phyloP scores from a whole-genome alignment of 2,888 invertebrate species.

The Metacarcinus magister region DNA sequence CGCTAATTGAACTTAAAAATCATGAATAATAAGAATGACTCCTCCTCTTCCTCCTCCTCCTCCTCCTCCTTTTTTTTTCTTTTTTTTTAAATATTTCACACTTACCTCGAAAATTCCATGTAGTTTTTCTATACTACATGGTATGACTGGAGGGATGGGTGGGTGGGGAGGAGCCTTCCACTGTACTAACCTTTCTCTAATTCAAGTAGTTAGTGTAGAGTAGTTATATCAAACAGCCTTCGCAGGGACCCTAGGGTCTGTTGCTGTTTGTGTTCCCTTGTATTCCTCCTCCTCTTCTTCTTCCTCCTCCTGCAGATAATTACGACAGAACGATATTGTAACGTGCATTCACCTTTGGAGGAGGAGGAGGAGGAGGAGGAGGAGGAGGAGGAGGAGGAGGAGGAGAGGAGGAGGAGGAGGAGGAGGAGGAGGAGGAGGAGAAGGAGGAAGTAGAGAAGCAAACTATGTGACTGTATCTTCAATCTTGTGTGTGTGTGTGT shows the following conservation, averaged over 20 bases:
- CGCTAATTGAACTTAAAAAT: neutral
- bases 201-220: no score
- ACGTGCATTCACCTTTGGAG: neutral
- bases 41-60: neutral
- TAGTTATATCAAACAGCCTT: no score
- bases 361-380: neutral
- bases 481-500: neutral
- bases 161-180: no score
- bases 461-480: neutral
- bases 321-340: neutral
- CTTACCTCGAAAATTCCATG: no score
- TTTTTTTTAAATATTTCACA: neutral
- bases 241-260: no score
- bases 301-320: constrained; percentile 17
- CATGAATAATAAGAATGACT: neutral
- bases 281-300: constrained; percentile 31
- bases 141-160: no score
- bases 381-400: neutral
- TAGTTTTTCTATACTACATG: no score
- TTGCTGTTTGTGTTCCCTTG: no score
- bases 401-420: neutral
- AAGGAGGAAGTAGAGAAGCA: neutral
- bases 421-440: neutral
- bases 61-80: neutral
- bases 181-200: no score